phyloP scores from a whole-genome alignment of 2,113 vertebrate genomes.

The Dipodomys ordii region DNA sequence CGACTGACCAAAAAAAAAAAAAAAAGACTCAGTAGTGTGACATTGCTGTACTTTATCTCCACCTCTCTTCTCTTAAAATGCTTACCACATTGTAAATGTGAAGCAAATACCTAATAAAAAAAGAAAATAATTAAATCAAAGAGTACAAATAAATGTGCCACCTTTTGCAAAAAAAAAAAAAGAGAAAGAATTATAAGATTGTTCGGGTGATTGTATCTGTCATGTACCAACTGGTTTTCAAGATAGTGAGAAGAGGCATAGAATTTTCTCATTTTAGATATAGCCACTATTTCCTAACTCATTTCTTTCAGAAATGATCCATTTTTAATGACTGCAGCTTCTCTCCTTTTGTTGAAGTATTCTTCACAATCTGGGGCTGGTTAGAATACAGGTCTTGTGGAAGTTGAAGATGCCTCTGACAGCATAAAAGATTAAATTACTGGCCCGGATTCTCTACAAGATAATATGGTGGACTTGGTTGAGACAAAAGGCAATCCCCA shows the following conservation, averaged over 20 bases:
- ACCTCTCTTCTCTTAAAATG: background rate
- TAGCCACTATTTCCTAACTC: background rate
- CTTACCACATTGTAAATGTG: background rate
- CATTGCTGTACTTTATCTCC: conserved; percentile 46
- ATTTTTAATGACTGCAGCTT: conserved; percentile 13
- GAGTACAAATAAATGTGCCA: background rate
- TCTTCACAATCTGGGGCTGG: background rate
- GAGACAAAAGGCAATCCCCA: background rate
- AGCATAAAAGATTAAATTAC: background rate
- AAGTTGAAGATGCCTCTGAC: background rate
- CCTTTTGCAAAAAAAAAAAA: background rate
- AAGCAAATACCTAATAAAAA: conserved; percentile 1
- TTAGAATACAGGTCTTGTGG: background rate
- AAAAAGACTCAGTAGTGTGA: conserved; percentile 11
- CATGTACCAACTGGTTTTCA: background rate
- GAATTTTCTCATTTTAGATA: background rate
- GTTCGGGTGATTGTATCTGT: background rate
- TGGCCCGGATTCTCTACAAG: background rate
- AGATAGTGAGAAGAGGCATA: background rate
- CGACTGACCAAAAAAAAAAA: too few relatives aligned
- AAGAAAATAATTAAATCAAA: conserved; percentile 33
- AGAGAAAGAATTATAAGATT: background rate
- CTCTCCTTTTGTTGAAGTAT: background rate
- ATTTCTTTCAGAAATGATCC: background rate
- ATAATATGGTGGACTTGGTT: background rate